These are phyloP conservation scores for Adelognathus sp. DNA, from an alignment of 2,888 invertebrate genomes.

Conservation along the genomic window DNA sequence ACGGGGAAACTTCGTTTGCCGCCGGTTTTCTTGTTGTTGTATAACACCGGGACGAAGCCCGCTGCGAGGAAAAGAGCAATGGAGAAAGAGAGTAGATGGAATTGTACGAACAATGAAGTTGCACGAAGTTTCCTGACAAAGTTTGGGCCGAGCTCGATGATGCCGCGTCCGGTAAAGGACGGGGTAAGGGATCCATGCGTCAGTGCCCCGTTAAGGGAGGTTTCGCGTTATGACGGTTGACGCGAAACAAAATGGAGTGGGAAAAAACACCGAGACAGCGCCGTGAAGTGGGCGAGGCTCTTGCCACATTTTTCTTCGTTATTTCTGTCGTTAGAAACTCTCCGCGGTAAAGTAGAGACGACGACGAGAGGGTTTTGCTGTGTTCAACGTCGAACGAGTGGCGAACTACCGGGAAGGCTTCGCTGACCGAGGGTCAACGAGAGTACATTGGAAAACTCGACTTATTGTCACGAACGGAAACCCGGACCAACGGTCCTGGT, in stretches of 20 bases:
- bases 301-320: conserved; percentile 44
- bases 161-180: not conserved
- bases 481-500: conserved; percentile 19
- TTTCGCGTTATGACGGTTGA: conserved; percentile 28
- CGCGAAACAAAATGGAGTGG: not conserved
- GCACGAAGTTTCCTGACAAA: conserved; percentile 6
- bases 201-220: conserved; percentile 18
- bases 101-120: not conserved
- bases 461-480: conserved; percentile 55
- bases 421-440: conserved; percentile 42
- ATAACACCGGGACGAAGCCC: not conserved
- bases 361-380: conserved; percentile 38
- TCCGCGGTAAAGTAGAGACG: conserved; percentile 38
- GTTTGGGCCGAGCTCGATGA: not conserved
- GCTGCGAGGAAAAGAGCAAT: too few species aligned
- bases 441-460: conserved; percentile 55
- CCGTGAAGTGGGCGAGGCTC: not conserved
- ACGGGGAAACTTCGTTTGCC: not conserved
- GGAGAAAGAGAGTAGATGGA: not conserved
- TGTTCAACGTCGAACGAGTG: conserved; percentile 16
- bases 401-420: not conserved
- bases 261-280: not conserved
- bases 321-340: conserved; percentile 43
- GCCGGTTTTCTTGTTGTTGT: not conserved
- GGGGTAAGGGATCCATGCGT: conserved; percentile 6